Conservation (phyloP, 2,113 vertebrate species). For the Psittacula cyanocephala region DNA sequence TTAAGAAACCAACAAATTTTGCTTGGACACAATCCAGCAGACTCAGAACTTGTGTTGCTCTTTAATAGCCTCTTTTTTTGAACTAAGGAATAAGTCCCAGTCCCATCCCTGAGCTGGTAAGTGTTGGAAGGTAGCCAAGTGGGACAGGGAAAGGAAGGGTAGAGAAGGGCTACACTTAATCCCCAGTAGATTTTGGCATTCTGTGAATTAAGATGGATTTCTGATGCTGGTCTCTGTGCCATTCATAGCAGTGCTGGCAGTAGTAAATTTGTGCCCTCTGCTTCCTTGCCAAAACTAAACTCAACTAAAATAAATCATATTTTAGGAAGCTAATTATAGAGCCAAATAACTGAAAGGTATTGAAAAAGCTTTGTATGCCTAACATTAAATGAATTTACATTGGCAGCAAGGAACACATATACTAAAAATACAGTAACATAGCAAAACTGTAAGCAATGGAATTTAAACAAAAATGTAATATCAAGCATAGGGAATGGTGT, state of each 20-base stretch:
- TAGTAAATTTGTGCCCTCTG: conserved; percentile 24
- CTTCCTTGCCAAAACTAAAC: conserved; percentile 46
- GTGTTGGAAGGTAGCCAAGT: background rate
- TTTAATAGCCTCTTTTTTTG: background rate
- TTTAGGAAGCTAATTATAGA: conserved; percentile 58
- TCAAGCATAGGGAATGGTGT: background rate
- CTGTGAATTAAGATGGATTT: conserved; percentile 44
- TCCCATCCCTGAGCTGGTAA: background rate
- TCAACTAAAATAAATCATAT: conserved; percentile 57
- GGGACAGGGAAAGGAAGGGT: background rate
- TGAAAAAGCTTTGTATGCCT: conserved; percentile 34
- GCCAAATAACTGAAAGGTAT: conserved; percentile 63
- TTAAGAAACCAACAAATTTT: background rate
- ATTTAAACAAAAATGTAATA: conserved; percentile 48
- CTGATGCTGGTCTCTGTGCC: background rate
- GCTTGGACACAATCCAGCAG: background rate
- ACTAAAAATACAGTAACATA: conserved; percentile 3
- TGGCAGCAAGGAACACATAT: background rate
- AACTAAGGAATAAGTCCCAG: background rate
- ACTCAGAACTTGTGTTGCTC: background rate
- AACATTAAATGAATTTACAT: conserved; percentile 55
- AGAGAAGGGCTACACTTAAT: background rate
- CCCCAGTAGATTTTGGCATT: conserved; percentile 5
- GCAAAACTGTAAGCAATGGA: conserved; percentile 14
- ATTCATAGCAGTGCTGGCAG: background rate